Evolutionary conservation across 2,888 invertebrate species (phyloP), one percentile per base, ranked within the genome.

Genomic region (Latheticus oryzae): DNA sequence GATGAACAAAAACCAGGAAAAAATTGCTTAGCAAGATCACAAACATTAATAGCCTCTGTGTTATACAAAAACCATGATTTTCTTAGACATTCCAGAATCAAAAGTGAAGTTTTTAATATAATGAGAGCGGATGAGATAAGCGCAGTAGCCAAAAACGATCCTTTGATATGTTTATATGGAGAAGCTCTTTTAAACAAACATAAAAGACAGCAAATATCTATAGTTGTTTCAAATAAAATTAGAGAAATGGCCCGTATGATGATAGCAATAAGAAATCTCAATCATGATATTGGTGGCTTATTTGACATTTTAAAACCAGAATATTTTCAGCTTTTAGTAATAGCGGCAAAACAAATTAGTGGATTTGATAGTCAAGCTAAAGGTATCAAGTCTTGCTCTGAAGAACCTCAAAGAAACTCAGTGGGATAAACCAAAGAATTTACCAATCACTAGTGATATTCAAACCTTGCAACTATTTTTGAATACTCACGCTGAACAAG

Each of bases 341-440:
- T 11, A 2, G 37, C 37, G 3, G 11, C 37, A 2, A 37, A 37
- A 37, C 2, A 7, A 4, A 37, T 37, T 8, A 37, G 21, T 19
- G 37, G 37, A 5, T 37, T 5, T 19, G 19, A 19, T 19, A 2
- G 2, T 37, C 3, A 19, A 8, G 11, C 5, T 3, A 37, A 37
- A 40, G 11, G n/a, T 40, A 4, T 40, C 40, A 4, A 40, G 40
- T 8, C 7, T 40, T 2, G 40, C 40, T 24, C 8, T 40, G 4
- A 40, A 40, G 26, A 13, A 13, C 11, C 15, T 40, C 12, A 40
- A 40, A 24, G 40, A 40, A 24, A 40, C 7, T 15, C 40, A 40
- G 4, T 40, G 40, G 40, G 26, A 24, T 8, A 40, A 40, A 24
- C 40, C 40, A 24, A 40, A 5, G n/a, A 8, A 11, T 7, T 8